Base-by-base conservation (phyloP, 2,797 vertebrate species). In the Psittacula echo region DNA sequence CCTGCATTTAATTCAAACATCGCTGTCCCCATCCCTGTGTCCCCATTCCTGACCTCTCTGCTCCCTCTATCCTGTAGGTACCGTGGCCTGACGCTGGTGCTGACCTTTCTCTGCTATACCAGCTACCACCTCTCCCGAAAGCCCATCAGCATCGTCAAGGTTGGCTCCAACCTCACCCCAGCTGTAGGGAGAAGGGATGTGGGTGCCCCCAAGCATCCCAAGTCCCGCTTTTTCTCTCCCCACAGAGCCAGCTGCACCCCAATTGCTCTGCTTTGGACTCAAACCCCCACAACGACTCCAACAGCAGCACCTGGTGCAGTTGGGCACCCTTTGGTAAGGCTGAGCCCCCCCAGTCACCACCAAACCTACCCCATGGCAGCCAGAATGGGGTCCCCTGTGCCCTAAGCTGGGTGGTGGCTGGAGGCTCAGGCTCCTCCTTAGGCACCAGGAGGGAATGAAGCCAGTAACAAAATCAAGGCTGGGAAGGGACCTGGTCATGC, bases 121-220 rank as follows among this genome's bases (percentile, higher is more conserved):
- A 98, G 98, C 62, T 99, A 99, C 91, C 99, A 99, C 95, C 98
- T 99, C 80, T 99, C 99, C 51, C 97, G 99, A 85, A 99, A 99
- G 94, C 99, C 99, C 26, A 99, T 99, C 97, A 99, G 99, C 95
- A 98, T 99, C 0, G 98, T 99, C 53, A 99, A 99, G 99, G 99
- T 99, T 94, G 96, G 93, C 54, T 27, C 48, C 42, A 10, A 5
- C 42, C 79, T 44, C 8, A 0, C 53, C 64, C 13, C 56, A 4
- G 0, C 45, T 4, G 4, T 4, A 7, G 60, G 26, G 13, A 11
- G 50, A 47, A 58, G 44, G 42, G 64, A 7, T 7, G 3, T 1
- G 65, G 22, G 23, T 21, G 11, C 21, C 24, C 44, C 23, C 2
- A 0, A 47, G 26, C 68, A 20, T 2, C 41, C 34, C 2, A 1